These are phyloP conservation scores for Coendou prehensilis DNA, from an alignment of 2,797 vertebrate species.

Conservation along the genomic window DNA sequence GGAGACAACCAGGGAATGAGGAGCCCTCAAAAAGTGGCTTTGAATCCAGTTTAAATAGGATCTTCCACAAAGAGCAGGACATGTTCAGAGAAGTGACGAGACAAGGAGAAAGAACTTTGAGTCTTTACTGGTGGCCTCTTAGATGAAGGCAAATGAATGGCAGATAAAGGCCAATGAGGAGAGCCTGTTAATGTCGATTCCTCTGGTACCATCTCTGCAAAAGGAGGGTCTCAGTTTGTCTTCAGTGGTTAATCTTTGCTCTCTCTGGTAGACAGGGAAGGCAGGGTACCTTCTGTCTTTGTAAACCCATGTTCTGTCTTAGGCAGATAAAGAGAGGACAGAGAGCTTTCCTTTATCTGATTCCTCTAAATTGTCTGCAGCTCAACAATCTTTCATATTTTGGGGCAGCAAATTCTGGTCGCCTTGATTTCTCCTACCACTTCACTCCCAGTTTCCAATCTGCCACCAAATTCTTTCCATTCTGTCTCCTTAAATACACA, in stretches of 20 bases:
- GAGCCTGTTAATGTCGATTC: not conserved
- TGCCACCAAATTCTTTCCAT: not conserved
- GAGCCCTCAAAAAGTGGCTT: not conserved
- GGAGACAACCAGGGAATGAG: not conserved
- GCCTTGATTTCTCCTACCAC: not conserved
- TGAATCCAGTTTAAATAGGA: not conserved
- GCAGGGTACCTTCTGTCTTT: not conserved
- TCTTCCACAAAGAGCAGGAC: not conserved
- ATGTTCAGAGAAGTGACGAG: not conserved
- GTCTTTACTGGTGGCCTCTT: not conserved
- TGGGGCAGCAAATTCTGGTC: too few species aligned
- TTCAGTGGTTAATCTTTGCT: not conserved
- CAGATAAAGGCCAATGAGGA: not conserved
- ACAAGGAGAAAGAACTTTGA: not conserved
- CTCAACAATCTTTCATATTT: not conserved
- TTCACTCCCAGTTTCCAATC: not conserved
- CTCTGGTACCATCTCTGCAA: not conserved
- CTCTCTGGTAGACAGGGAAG: not conserved
- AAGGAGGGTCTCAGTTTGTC: not conserved
- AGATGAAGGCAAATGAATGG: not conserved
- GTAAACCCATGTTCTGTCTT: not conserved
- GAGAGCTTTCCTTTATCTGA: not conserved
- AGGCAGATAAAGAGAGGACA: not conserved
- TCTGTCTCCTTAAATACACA: not conserved
- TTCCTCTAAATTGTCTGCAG: not conserved